A percentile compares a stretch with the other conserved stretches of the same genome.
phyloP scores from a whole-genome alignment of 2,888 invertebrate genomes.

The Chloromyia formosa region DNA sequence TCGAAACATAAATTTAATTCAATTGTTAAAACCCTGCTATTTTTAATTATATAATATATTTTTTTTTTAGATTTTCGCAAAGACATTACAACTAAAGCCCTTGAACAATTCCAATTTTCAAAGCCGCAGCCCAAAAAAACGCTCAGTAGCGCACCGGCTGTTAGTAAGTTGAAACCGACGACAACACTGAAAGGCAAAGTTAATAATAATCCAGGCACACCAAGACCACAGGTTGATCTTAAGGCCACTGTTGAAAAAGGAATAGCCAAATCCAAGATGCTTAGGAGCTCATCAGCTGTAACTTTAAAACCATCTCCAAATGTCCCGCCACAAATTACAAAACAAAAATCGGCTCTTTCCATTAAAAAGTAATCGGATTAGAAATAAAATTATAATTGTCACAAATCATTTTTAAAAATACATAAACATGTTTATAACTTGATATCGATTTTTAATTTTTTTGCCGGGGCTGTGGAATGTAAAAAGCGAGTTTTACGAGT shows the following conservation, averaged over 20 bases:
- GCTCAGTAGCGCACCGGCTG: background rate
- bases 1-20: too few relatives aligned
- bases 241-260: constrained; percentile 31
- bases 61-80: background rate
- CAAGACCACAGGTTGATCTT: constrained; percentile 36
- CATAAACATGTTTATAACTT: too few relatives aligned
- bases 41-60: too few relatives aligned
- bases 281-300: background rate
- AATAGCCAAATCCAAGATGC: constrained; percentile 35
- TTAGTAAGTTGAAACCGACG: constrained; percentile 12
- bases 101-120: constrained; percentile 13
- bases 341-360: constrained; percentile 22
- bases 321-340: background rate
- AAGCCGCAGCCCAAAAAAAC: background rate
- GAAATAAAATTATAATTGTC: too few relatives aligned
- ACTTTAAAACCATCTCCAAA: constrained; percentile 12
- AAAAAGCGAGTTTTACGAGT: too few relatives aligned
- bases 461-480: too few relatives aligned
- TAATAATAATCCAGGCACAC: constrained; percentile 36
- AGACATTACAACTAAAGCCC: background rate
- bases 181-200: background rate
- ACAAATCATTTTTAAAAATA: too few relatives aligned
- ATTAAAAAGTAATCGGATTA: constrained; percentile 22
- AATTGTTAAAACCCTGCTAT: too few relatives aligned
- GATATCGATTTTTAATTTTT: too few relatives aligned